Evolutionary conservation across 2,797 vertebrate species (phyloP), one percentile per base, ranked within the genome.

Genomic region (Hydrophis major): DNA sequence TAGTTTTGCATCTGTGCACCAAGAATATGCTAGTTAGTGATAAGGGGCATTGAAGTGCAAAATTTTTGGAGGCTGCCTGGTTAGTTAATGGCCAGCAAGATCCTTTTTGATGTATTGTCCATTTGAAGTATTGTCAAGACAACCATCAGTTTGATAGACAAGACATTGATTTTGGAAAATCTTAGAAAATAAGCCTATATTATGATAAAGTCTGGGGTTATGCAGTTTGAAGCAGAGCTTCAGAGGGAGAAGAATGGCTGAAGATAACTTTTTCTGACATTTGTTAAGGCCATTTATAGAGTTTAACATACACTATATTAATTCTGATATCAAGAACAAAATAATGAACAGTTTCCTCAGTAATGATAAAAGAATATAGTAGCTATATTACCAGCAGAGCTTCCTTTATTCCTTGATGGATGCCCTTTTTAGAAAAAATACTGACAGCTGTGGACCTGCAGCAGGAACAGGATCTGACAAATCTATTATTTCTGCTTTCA

Each of bases 401-500:
- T 78, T 27, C 32, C 22, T 74, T 78, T 53, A 61, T 66, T n/a
- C 28, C 55, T 91, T 91, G 89, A 91, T 83, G 28, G 86, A 93
- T 93, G 56, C 42, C 86, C n/a, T 59, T n/a, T 91, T 78, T 32
- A 88, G 50, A 56, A 91, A 93, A 91, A 60, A 88, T 88, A 83
- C 56, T 78, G 66, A 88, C 86, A 91, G 86, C 42, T 60, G 28
- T 60, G 42, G 55, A 74, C 20, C 42, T 12, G 37, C 56, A 88
- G 28, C 42, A 87, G 20, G 42, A 59, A 91, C 63, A 53, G 14
- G 32, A 90, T 56, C 86, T 91, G 86, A 91, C 86, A 93, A 91
- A 91, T 91, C 50, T 53, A 90, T 93, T 93, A 91, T 93, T 60
- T 74, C 86, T 91, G 56, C 86, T 91, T 93, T 78, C n/a, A 61